A percentile compares a stretch with the other conserved stretches of the same genome.
phyloP scores from a whole-genome alignment of 2,888 invertebrate genomes.

The Muschampia plurimacula region DNA sequence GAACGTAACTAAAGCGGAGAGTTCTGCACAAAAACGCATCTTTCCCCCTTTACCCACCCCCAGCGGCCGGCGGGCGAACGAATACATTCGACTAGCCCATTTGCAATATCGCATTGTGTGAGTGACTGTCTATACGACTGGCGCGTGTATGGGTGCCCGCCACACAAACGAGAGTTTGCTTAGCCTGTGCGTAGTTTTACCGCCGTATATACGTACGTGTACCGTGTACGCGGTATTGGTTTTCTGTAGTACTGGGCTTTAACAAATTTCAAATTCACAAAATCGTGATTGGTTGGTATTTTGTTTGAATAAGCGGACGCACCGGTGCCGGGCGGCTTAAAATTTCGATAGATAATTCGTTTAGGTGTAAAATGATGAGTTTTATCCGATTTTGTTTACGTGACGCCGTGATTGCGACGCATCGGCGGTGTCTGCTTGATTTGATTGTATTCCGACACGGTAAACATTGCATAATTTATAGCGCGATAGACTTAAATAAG shows the following conservation, averaged over 20 bases:
- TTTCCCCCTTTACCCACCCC: conserved; percentile 66
- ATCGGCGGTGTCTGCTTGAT: conserved; percentile 51
- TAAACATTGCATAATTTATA: conserved; percentile 59
- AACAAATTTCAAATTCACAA: conserved; percentile 85
- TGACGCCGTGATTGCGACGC: conserved; percentile 60
- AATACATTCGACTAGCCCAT: conserved; percentile 85
- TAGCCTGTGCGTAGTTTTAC: conserved; percentile 82
- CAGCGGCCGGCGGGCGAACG: conserved; percentile 75
- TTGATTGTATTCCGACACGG: conserved; percentile 43
- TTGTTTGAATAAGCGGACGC: conserved; percentile 80
- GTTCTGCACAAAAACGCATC: conserved; percentile 84
- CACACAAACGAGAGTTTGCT: conserved; percentile 71
- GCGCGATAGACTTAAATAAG: conserved; percentile 52
- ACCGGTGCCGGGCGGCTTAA: conserved; percentile 62
- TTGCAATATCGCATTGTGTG: conserved; percentile 84
- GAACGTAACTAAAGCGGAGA: conserved; percentile 73
- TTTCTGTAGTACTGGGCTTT: conserved; percentile 81
- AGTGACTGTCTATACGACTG: conserved; percentile 63
- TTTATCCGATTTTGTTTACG: conserved; percentile 72
- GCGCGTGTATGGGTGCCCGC: conserved; percentile 52
- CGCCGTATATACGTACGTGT: conserved; percentile 54
- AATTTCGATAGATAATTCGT: conserved; percentile 75
- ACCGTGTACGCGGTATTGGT: conserved; percentile 76
- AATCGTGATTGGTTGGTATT: conserved; percentile 83
- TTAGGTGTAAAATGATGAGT: conserved; percentile 77